Conservation (phyloP, 2,888 invertebrate species). For the Netelia melanura region DNA sequence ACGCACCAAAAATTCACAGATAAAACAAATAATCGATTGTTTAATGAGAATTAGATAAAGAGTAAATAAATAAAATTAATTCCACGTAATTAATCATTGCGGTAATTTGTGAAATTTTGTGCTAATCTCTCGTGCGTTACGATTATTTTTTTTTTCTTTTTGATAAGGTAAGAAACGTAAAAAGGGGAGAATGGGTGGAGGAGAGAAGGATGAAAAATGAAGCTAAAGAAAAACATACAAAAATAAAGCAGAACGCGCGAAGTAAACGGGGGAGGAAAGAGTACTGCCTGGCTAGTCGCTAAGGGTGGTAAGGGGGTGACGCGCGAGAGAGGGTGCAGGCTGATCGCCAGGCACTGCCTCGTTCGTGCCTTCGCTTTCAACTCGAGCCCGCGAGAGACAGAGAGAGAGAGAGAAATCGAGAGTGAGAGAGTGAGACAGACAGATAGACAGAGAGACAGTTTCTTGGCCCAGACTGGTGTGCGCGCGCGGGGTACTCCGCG, state of each 20-base stretch:
- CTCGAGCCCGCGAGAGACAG: constrained; percentile 19
- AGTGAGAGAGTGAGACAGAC: no score
- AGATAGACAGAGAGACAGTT: constrained; percentile 19
- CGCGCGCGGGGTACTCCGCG: constrained; percentile 61
- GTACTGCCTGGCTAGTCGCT: constrained; percentile 58
- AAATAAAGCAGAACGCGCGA: constrained; percentile 66
- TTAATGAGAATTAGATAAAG: no score
- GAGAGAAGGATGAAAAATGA: constrained; percentile 45
- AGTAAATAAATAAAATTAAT: no score
- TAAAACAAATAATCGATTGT: neutral
- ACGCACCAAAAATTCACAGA: neutral
- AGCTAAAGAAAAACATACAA: constrained; percentile 37
- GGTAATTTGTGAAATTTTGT: no score
- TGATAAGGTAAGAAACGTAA: constrained; percentile 19
- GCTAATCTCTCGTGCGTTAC: constrained; percentile 53
- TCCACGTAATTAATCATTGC: no score
- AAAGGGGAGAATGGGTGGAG: constrained; percentile 58
- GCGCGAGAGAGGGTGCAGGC: constrained; percentile 69
- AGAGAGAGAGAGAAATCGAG: no score
- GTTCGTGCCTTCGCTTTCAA: constrained; percentile 80
- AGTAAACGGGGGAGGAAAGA: constrained; percentile 68
- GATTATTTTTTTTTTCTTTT: neutral
- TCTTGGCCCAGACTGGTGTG: constrained; percentile 72
- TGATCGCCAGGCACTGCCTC: constrained; percentile 82
- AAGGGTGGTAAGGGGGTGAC: constrained; percentile 55